phyloP scores from a whole-genome alignment of 2,113 vertebrate genomes.

The Hystrix cristata region DNA sequence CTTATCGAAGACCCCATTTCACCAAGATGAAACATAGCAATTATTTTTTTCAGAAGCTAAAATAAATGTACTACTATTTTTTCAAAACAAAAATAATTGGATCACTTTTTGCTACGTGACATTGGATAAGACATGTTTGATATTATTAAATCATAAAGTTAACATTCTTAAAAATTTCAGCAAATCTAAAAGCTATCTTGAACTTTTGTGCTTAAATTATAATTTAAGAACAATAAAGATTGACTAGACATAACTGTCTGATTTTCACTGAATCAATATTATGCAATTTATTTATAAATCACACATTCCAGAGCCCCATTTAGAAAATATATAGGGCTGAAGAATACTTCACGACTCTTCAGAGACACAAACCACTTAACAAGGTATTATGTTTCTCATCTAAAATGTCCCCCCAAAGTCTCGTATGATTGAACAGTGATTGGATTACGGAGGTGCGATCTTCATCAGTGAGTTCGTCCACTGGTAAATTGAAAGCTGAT shows the following conservation, averaged over 20 bases:
- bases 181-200: neutral
- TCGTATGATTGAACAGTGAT: neutral
- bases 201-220: neutral
- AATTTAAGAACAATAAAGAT: neutral
- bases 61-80: neutral
- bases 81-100: neutral
- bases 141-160: conserved; percentile 30
- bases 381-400: neutral
- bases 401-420: neutral
- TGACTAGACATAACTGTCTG: neutral
- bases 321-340: neutral
- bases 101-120: neutral
- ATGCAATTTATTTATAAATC: neutral
- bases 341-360: neutral
- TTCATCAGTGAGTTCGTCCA: neutral
- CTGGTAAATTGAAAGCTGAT: neutral
- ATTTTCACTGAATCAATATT: neutral
- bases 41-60: neutral
- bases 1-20: neutral
- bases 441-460: neutral
- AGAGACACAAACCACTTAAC: neutral
- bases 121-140: conserved; percentile 12
- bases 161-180: neutral
- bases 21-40: neutral
- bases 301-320: neutral